Percentiles rank a stretch among this genome's conserved stretches.
phyloP scores from a whole-genome alignment of 92 coral and sea anemone genomes.

The Paramuricea clavata region DNA sequence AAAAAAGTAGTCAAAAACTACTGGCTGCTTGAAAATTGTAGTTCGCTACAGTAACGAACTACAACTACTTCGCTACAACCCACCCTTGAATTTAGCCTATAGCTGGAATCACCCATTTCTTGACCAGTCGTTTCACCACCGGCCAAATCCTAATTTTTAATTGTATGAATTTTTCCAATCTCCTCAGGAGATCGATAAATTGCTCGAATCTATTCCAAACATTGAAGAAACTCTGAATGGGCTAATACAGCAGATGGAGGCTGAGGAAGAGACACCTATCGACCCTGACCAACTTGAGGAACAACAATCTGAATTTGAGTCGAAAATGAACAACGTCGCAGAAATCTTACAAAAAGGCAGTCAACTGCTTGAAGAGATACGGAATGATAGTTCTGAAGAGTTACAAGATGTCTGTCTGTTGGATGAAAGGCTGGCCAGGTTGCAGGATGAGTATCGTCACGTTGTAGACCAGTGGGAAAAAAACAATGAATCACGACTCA shows the following conservation, averaged over 20 bases:
- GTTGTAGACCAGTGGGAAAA: conserved; percentile 81
- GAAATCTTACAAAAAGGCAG: conserved; percentile 77
- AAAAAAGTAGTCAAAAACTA: no score
- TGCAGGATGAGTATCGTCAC: conserved; percentile 70
- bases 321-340: conserved; percentile 65
- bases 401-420: conserved; percentile 50
- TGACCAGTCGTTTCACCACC: no score
- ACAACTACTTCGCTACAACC: no score
- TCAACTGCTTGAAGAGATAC: conserved; percentile 70
- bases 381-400: conserved; percentile 43
- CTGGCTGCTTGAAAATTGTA: no score
- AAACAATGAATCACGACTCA: background rate
- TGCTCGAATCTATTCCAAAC: conserved; percentile 68
- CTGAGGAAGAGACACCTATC: conserved; percentile 58
- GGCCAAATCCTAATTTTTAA: no score
- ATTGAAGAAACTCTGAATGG: conserved; percentile 66
- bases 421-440: conserved; percentile 56
- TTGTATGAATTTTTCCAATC: background rate
- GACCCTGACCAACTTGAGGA: conserved; percentile 76
- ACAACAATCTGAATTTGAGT: conserved; percentile 74
- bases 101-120: no score
- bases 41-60: no score
- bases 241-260: conserved; percentile 78
- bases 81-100: no score
- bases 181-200: conserved; percentile 67